Evolutionary conservation across 1,140 invertebrate genomes (phyloP), one percentile per base, ranked within the genome.

Genomic region (Sitophilus oryzae): DNA sequence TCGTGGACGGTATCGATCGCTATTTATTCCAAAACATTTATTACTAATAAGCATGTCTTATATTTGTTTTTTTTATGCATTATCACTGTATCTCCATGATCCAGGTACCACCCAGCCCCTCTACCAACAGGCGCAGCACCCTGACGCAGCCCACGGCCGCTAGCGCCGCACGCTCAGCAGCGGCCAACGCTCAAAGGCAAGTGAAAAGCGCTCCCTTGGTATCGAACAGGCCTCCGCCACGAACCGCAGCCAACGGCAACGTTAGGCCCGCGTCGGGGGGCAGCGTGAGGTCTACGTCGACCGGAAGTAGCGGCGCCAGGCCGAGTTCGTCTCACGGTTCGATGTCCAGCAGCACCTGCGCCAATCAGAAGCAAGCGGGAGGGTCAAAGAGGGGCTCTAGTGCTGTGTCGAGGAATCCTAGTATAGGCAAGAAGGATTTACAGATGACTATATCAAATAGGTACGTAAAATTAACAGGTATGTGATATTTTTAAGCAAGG

Each of bases 81-180:
- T n/a, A n/a, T n/a, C n/a, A n/a, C n/a, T n/a, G n/a, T n/a, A n/a
- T n/a, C n/a, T n/a, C n/a, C n/a, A n/a, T n/a, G n/a, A n/a, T n/a
- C n/a, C n/a, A 56, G 53, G 66, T 69, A 16, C 68, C 68, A 35
- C 65, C 67, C 8, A 70, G 69, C 65, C 69, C 68, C 35, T 65
- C 67, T 30, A 60, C 60, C 14, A 59, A 62, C 22, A 62, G 67
- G 5, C 52, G 64, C 34, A 68, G 66, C 48, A 70, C 68, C 6
- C 45, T 72, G 36, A 72, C 69, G 10, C 68, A 68, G 42, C 71
- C 71, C 1, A 72, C 71, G 4, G 65, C 67, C 15, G 65, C 65
- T 19, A 72, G 71, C 49, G 66, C 67, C 3, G 68, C 69, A 4
- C 68, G 68, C 58, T 62, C 63, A 14, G 59, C 66, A 21, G n/a